phyloP scores from a whole-genome alignment of 2,888 invertebrate species.

The Eutolmus rufibarbis region DNA sequence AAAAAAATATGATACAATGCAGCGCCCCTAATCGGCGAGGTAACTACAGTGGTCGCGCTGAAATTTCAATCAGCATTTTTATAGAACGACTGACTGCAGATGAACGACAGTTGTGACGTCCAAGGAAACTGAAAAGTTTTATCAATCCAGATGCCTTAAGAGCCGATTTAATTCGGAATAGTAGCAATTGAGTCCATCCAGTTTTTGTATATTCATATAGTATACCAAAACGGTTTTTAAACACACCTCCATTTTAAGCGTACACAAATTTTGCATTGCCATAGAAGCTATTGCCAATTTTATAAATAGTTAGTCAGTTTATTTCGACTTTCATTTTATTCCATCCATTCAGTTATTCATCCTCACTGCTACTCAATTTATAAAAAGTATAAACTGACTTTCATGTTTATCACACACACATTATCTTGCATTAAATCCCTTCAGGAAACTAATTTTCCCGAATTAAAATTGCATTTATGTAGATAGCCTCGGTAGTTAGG shows the following conservation, averaged over 20 bases:
- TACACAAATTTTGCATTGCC: neutral
- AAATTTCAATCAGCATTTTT: neutral
- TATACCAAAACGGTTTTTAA: neutral
- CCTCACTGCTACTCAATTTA: neutral
- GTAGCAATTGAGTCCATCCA: neutral
- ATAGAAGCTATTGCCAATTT: neutral
- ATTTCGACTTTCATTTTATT: neutral
- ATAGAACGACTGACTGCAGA: neutral
- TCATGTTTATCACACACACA: neutral
- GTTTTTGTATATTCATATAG: neutral
- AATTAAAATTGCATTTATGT: neutral
- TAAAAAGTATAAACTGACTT: neutral
- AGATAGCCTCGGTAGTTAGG: too few relatives aligned
- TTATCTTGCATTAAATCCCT: neutral
- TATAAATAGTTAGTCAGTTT: neutral
- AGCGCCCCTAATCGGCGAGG: neutral
- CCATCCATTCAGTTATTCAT: neutral
- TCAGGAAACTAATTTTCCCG: too few relatives aligned
- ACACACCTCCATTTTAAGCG: neutral
- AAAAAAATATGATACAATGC: conserved; percentile 52
- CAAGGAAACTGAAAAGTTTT: neutral
- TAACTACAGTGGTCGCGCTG: neutral
- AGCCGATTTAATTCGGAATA: neutral
- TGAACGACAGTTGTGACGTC: neutral
- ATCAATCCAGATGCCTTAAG: neutral